phyloP scores from a whole-genome alignment of 2,888 invertebrate species.

The Cataglyphis cursor region DNA sequence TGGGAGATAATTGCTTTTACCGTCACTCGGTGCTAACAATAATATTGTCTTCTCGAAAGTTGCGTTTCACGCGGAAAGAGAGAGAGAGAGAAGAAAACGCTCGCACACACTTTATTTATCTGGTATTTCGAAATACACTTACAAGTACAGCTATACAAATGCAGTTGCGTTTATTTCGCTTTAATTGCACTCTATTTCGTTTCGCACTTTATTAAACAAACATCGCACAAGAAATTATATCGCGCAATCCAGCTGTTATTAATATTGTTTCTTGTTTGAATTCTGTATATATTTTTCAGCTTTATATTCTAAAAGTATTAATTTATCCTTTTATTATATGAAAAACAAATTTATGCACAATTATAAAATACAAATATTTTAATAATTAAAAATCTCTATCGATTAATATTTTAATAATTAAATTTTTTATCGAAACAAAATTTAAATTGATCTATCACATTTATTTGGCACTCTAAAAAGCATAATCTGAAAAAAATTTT shows the following conservation, averaged over 20 bases:
- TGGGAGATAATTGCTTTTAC: conserved; percentile 39
- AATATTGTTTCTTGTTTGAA: not conserved
- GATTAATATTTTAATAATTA: not conserved
- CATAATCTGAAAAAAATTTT: not conserved
- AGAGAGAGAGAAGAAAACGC: not conserved
- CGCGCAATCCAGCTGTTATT: not conserved
- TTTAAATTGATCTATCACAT: not conserved
- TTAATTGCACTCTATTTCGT: conserved; percentile 19
- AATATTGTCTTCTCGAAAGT: conserved; percentile 39
- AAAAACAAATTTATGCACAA: not conserved
- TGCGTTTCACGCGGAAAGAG: not conserved
- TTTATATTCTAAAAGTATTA: not conserved
- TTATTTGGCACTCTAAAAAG: no score
- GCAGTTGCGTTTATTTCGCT: not conserved
- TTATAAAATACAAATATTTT: not conserved
- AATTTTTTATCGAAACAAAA: not conserved
- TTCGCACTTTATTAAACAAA: not conserved
- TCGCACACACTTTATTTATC: conserved; percentile 37
- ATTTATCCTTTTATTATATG: not conserved
- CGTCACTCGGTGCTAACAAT: conserved; percentile 31
- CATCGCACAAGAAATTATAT: not conserved
- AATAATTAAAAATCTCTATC: not conserved
- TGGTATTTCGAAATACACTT: conserved; percentile 34
- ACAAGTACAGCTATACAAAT: conserved; percentile 8
- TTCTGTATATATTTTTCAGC: not conserved